Conservation (phyloP, 2,888 invertebrate genomes). For the Drosophila macrospina region DNA sequence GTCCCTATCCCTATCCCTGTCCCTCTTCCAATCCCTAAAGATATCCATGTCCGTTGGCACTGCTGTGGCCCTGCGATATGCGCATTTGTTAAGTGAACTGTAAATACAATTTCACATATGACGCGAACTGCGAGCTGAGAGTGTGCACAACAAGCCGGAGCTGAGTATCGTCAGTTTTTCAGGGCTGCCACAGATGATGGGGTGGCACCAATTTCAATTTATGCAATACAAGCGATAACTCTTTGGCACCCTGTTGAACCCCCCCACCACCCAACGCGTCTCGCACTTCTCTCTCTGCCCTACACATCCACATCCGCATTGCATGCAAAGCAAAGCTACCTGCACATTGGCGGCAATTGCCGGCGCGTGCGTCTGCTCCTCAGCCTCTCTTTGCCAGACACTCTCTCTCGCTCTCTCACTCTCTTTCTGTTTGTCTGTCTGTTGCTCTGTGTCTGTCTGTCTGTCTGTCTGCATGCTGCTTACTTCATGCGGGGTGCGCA, state of each 20-base stretch:
- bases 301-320: conserved; percentile 29
- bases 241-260: conserved; percentile 33
- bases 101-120: conserved; percentile 68
- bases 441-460: background rate
- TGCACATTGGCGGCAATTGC: conserved; percentile 54
- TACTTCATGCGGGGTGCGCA: conserved; percentile 41
- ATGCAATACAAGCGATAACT: conserved; percentile 72
- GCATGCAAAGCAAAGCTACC: conserved; percentile 51
- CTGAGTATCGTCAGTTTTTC: conserved; percentile 34
- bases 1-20: background rate
- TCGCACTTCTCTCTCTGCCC: conserved; percentile 6
- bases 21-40: conserved; percentile 22
- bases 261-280: background rate
- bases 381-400: background rate
- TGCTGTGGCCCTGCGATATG: conserved; percentile 61
- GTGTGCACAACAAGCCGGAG: conserved; percentile 7
- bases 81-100: conserved; percentile 78
- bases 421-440: background rate
- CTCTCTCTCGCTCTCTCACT: background rate
- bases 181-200: conserved; percentile 16
- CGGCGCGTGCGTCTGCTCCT: conserved; percentile 48
- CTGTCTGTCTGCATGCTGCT: conserved; percentile 18
- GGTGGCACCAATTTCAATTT: conserved; percentile 66
- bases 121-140: conserved; percentile 23
- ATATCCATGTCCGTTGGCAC: conserved; percentile 20